These are phyloP conservation scores for Scolanthus callimorphus DNA, from an alignment of 92 coral and sea anemone species.

Conservation along the genomic window DNA sequence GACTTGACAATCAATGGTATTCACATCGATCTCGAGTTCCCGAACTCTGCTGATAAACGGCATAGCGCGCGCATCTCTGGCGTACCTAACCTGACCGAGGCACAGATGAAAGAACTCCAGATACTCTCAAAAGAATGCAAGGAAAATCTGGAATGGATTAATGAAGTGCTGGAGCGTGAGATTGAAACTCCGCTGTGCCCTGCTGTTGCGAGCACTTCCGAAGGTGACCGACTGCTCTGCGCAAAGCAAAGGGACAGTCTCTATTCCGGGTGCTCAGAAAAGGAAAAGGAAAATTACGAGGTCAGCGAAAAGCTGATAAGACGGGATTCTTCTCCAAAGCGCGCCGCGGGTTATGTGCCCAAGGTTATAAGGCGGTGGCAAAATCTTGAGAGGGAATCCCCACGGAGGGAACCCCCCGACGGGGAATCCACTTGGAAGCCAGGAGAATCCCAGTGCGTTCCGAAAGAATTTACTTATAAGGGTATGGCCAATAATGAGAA, in stretches of 20 bases:
- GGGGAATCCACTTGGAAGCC: too few species aligned
- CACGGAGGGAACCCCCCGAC: too few species aligned
- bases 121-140: constrained; percentile 56
- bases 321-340: constrained; percentile 52
- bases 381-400: neutral
- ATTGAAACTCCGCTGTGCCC: constrained; percentile 41
- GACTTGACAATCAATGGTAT: constrained; percentile 76
- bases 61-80: constrained; percentile 49
- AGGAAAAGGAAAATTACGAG: constrained; percentile 64
- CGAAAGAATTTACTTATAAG: too few species aligned
- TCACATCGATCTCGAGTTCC: constrained; percentile 74
- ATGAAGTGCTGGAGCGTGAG: constrained; percentile 61
- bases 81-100: constrained; percentile 47
- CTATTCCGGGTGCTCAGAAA: constrained; percentile 45
- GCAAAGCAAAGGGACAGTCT: constrained; percentile 37
- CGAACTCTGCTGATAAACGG: constrained; percentile 43
- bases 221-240: constrained; percentile 22
- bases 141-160: constrained; percentile 71
- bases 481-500: too few species aligned
- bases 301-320: constrained; percentile 53
- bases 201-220: constrained; percentile 13
- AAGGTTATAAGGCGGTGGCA: neutral
- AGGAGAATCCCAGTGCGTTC: too few species aligned
- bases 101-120: constrained; percentile 69
- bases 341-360: constrained; percentile 9